A percentile compares a stretch with the other conserved stretches of the same genome.
phyloP scores from a whole-genome alignment of 2,113 vertebrate genomes.

The Delphinapterus leucas region DNA sequence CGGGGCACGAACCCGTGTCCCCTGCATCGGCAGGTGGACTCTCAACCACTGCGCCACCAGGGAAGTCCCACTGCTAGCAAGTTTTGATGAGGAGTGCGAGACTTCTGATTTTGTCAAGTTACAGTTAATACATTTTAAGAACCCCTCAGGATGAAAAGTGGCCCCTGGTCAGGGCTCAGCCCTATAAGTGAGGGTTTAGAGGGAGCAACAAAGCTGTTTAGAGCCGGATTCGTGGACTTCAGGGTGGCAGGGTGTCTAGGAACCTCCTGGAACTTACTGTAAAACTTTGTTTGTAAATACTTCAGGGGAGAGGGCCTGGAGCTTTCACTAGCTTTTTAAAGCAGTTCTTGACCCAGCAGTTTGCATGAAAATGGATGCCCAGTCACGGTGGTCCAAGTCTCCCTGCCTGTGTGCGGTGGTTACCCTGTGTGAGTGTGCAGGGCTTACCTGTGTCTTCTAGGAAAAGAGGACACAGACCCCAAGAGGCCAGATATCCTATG shows the following conservation, averaged over 20 bases:
- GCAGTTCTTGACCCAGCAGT: neutral
- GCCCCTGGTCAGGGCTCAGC: neutral
- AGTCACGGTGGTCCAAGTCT: rapidly evolving
- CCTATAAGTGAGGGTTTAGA: neutral
- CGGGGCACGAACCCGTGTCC: no score
- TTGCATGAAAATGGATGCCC: neutral
- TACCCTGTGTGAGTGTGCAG: neutral
- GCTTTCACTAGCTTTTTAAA: neutral
- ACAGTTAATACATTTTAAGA: neutral
- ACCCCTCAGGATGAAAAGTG: neutral
- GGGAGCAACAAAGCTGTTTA: neutral
- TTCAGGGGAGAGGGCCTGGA: neutral
- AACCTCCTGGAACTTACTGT: neutral
- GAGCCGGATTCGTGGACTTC: rapidly evolving
- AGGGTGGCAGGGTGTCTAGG: neutral
- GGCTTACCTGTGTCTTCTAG: neutral
- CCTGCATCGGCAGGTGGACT: no score
- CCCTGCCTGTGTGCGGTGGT: neutral
- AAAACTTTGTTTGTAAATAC: neutral
- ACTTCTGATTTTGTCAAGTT: neutral
- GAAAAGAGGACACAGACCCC: neutral
- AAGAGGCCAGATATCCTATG: neutral
- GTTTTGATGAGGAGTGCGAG: neutral
- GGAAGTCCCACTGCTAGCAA: no score
- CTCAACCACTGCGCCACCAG: no score